Evolutionary conservation across 2,113 vertebrate genomes (phyloP).

Genomic region (Desmodus rotundus): DNA sequence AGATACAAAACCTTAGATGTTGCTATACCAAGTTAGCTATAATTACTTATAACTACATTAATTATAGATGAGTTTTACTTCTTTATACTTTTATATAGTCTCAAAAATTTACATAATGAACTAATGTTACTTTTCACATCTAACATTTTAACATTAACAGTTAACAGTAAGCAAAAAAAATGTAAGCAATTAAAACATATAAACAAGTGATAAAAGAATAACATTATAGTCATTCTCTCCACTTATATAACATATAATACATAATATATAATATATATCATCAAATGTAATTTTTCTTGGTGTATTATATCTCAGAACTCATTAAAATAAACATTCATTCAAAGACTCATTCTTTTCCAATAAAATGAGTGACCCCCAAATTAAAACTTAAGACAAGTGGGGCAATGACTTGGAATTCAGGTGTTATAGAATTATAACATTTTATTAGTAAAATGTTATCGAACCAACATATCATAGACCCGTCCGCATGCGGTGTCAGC

Average conservation of each 20-base stretch:
- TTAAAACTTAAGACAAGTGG: background rate
- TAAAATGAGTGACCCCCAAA: constrained; percentile 6
- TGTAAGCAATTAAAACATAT: background rate
- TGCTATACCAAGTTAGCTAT: background rate
- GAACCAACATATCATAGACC: background rate
- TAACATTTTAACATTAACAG: background rate
- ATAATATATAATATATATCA: no score
- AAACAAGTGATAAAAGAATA: background rate
- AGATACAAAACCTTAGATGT: background rate
- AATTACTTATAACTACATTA: background rate
- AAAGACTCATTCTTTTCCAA: background rate
- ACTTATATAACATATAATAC: background rate
- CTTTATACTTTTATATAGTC: background rate
- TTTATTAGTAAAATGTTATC: background rate
- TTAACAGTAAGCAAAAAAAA: background rate
- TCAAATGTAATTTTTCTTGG: background rate
- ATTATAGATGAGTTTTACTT: background rate
- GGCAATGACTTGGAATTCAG: background rate
- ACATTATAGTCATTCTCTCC: background rate
- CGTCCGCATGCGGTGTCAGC: background rate
- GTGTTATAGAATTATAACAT: background rate
- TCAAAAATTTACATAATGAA: background rate
- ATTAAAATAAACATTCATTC: constrained; percentile 20
- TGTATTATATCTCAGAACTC: background rate
- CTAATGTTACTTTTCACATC: background rate